These are phyloP conservation scores for Cantharis lateralis DNA, from an alignment of 2,888 invertebrate species.

Conservation along the genomic window DNA sequence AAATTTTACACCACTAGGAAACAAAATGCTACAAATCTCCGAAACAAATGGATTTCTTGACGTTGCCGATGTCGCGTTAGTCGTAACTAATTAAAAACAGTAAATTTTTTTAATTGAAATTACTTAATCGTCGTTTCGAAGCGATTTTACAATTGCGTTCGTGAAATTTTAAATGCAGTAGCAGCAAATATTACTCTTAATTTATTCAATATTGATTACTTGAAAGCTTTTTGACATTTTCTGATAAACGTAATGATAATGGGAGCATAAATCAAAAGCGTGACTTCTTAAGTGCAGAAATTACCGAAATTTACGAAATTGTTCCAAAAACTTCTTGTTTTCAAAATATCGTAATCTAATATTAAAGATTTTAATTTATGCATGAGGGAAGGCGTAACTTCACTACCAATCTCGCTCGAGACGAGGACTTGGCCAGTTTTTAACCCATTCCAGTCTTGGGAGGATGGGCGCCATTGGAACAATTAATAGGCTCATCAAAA, in stretches of 20 bases:
- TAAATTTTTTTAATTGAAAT: not conserved
- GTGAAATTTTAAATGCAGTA: not conserved
- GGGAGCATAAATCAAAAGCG: not conserved
- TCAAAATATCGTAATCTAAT: conserved; percentile 33
- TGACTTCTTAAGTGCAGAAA: not conserved
- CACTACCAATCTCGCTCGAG: not conserved
- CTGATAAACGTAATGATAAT: not conserved
- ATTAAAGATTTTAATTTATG: conserved; percentile 44
- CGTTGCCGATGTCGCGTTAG: not conserved
- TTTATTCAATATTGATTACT: not conserved
- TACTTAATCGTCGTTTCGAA: not conserved
- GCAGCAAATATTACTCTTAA: not conserved
- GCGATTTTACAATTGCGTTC: not conserved
- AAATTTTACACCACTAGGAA: not conserved
- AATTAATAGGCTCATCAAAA: not conserved
- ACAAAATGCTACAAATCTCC: not conserved
- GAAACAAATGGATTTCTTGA: not conserved
- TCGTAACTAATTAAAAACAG: not conserved
- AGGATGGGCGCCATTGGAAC: not conserved
- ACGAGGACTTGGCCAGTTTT: not conserved
- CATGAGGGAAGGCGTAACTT: conserved; percentile 12
- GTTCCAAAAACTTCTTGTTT: not conserved
- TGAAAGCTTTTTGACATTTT: not conserved
- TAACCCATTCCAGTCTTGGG: not conserved
- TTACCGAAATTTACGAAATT: not conserved